Percentiles rank a stretch among this genome's conserved stretches.
Evolutionary conservation across 1,140 invertebrate species (phyloP).

Genomic region (Aphaenogaster floridana): DNA sequence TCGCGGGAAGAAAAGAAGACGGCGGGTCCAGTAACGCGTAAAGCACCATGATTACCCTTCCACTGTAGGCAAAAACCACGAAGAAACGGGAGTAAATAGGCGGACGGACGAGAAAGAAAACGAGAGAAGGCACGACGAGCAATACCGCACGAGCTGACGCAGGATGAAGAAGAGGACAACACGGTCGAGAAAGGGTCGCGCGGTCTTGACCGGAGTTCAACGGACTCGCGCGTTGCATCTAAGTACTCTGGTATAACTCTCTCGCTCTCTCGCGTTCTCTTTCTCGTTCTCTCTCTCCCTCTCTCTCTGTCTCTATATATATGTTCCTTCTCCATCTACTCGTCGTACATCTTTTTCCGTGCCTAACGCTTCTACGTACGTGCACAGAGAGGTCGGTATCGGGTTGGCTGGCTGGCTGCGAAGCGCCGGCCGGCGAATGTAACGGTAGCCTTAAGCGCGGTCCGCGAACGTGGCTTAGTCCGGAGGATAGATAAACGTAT

Average conservation of each 20-base stretch:
- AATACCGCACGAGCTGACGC: slow-evolving; percentile 48
- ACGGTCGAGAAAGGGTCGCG: slow-evolving; percentile 51
- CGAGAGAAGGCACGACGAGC: slow-evolving; percentile 23
- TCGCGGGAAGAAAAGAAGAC: slow-evolving; percentile 46
- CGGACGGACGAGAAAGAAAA: slow-evolving; percentile 31
- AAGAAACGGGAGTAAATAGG: slow-evolving; percentile 43
- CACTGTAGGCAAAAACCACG: slow-evolving; percentile 52
- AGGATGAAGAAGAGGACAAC: slow-evolving; percentile 61
- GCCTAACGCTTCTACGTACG: slow-evolving; percentile 63
- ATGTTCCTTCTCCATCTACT: slow-evolving; percentile 39
- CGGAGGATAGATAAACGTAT: slow-evolving; percentile 63
- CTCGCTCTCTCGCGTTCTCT: background rate
- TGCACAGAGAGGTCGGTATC: slow-evolving; percentile 52
- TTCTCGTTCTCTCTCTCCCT: background rate
- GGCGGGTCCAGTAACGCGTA: slow-evolving; percentile 45
- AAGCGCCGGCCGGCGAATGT: slow-evolving; percentile 37
- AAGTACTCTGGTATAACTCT: slow-evolving; percentile 39
- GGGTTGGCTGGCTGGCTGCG: slow-evolving; percentile 35
- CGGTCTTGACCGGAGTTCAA: slow-evolving; percentile 57
- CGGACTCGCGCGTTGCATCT: slow-evolving; percentile 52
- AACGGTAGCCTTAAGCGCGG: slow-evolving; percentile 63
- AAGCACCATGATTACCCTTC: slow-evolving; percentile 61
- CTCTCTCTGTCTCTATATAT: slow-evolving; percentile 20
- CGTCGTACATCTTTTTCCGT: slow-evolving; percentile 62
- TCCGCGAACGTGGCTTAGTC: slow-evolving; percentile 64